Base-by-base conservation (phyloP, 2,888 invertebrate species). In the Odontothrips loti region DNA sequence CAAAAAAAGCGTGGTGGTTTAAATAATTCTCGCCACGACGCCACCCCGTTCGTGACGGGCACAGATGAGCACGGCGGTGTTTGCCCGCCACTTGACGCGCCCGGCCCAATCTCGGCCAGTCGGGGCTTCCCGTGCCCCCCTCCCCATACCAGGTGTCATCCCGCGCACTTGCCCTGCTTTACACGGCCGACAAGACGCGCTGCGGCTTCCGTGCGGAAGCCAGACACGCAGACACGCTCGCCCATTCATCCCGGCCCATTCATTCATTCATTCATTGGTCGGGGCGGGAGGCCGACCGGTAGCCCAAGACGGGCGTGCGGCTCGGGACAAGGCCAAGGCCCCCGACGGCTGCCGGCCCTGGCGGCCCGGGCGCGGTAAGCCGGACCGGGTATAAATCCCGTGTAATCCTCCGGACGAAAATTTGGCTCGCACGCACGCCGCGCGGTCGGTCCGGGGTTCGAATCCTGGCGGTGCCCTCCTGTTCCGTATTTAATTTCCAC, bases 141-240 rank as follows among this genome's bases (percentile, higher is more conserved):
- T 9, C 48, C 48, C 48, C 48, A 12, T 12, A 9, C 51, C 51
- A 51, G 17, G 12, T 17, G 17, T 51, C 51, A 12, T 51, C 51
- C 51, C 51, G 51, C 51, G 3, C 48, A 12, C 48, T 12, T 12
- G 48, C 48, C 48, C 48, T 9, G 48, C 48, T 12, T 51, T 51
- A 51, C 15, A 48, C 10, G 48, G 48, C 48, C 48, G 51, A 51
- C 12, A 48, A 48, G 51, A 51, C 51, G 9, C n/a, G 68, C 68
- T n/a, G 68, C 68, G 20, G 68, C 68, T 68, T 68, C 68, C 68
- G 68, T 23, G 68, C 68, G 68, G 68, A 68, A 68, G 68, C 68
- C 68, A 68, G 68, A 68, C 63, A 12, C 63, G 8, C 63, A 63
- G 20, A 12, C 63, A 63, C 63, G 8, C 63, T 2, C 63, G 8